Evolutionary conservation across 1,140 invertebrate genomes (phyloP).

Genomic region (Bombus waltoni): DNA sequence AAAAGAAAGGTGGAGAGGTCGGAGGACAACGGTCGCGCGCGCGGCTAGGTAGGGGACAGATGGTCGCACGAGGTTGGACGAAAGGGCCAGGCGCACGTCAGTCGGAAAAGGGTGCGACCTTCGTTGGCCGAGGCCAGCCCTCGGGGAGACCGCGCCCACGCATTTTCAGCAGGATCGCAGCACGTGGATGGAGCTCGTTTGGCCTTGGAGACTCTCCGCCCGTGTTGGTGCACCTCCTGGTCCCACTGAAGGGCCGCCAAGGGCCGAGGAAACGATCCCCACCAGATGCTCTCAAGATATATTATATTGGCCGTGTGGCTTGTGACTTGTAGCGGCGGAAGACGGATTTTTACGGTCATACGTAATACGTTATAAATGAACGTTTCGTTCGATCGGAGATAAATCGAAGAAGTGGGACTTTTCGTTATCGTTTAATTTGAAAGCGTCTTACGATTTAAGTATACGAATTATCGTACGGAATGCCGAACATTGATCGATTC

Average conservation of each 20-base stretch:
- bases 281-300: background rate
- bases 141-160: slow-evolving; percentile 83
- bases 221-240: slow-evolving; percentile 1
- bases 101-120: slow-evolving; percentile 80
- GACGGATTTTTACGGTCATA: slow-evolving; percentile 54
- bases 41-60: slow-evolving; percentile 42
- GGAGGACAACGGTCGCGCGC: slow-evolving; percentile 53
- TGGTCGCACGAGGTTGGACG: slow-evolving; percentile 60
- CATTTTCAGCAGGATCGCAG: slow-evolving; percentile 82
- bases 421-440: too few relatives aligned
- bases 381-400: too few relatives aligned
- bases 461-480: too few relatives aligned
- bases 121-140: slow-evolving; percentile 78
- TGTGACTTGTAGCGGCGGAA: background rate
- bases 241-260: slow-evolving; percentile 45
- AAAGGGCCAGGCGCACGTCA: slow-evolving; percentile 64
- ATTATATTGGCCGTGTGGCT: background rate
- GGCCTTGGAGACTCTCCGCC: slow-evolving; percentile 61
- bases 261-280: slow-evolving; percentile 32
- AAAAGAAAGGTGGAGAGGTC: slow-evolving; percentile 59
- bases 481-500: too few relatives aligned
- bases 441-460: too few relatives aligned
- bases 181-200: slow-evolving; percentile 75
- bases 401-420: too few relatives aligned
- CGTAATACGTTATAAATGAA: too few relatives aligned